These are phyloP conservation scores for Hexactinellida sp. DNA, from an alignment of 37 sponge, comb jelly and placozoan species.

Conservation along the genomic window DNA sequence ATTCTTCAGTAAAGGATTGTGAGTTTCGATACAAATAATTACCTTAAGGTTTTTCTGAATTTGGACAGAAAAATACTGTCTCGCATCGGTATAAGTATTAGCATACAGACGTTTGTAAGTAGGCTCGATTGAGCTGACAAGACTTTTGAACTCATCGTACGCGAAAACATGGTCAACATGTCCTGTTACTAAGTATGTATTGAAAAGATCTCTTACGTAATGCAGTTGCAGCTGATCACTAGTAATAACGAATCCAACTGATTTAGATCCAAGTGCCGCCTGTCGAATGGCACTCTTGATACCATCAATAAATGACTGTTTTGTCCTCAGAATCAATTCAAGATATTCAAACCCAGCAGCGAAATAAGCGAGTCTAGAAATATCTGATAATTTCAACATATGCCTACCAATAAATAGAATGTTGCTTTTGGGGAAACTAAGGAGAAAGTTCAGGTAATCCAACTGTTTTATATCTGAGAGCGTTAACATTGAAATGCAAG, in stretches of 20 bases:
- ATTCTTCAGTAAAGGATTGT: not conserved
- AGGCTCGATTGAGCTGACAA: not conserved
- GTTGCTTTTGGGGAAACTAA: not conserved
- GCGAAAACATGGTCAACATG: not conserved
- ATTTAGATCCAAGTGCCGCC: not conserved
- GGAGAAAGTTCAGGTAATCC: not conserved
- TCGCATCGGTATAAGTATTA: not conserved
- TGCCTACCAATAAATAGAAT: not conserved
- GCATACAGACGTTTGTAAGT: constrained; percentile 1
- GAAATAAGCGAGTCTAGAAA: not conserved
- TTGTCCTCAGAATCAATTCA: not conserved
- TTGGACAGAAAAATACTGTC: not conserved
- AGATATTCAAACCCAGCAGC: not conserved
- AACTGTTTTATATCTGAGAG: not conserved
- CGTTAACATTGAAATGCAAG: not conserved
- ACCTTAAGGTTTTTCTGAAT: not conserved
- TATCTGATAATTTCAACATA: not conserved
- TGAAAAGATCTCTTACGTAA: not conserved
- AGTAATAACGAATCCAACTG: not conserved
- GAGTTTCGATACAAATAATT: not conserved
- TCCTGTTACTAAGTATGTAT: constrained; percentile 3
- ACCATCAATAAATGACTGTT: constrained; percentile 4
- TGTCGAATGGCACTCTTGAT: not conserved
- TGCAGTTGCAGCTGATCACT: not conserved
- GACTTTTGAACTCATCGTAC: not conserved